Conservation (phyloP, 2,797 vertebrate genomes). For the Gambusia yucatana region DNA sequence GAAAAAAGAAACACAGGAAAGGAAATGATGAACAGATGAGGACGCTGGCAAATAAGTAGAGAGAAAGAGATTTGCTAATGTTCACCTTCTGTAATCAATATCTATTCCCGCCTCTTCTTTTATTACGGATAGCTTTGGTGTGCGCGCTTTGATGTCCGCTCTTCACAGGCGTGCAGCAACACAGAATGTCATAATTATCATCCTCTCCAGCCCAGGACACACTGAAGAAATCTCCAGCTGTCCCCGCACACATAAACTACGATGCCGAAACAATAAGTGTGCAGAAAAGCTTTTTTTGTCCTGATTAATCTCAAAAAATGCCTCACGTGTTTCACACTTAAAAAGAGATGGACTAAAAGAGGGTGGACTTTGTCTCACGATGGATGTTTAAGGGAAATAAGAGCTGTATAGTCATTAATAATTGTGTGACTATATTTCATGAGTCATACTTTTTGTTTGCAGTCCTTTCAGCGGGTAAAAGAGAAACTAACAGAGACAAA, state of each 20-base stretch:
- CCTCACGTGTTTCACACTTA: conserved; percentile 6
- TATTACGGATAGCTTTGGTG: conserved; percentile 72
- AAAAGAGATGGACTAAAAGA: not conserved
- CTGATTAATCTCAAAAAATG: conserved; percentile 16
- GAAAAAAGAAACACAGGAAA: conserved; percentile 25
- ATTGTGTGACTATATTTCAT: not conserved
- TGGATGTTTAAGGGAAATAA: not conserved
- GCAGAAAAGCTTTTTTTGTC: not conserved
- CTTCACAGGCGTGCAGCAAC: conserved; percentile 53
- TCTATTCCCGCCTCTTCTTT: conserved; percentile 71
- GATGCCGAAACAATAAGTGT: conserved; percentile 6
- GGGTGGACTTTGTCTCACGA: conserved; percentile 1
- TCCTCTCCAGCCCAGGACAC: conserved; percentile 48
- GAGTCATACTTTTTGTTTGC: not conserved
- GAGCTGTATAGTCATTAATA: not conserved
- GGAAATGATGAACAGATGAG: conserved; percentile 65
- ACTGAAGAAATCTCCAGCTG: conserved; percentile 45
- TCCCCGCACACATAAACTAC: conserved; percentile 37
- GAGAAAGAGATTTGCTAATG: conserved; percentile 76
- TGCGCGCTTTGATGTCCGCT: conserved; percentile 72
- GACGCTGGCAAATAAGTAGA: conserved; percentile 47
- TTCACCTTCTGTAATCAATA: conserved; percentile 76
- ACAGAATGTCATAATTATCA: conserved; percentile 67
- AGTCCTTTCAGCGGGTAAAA: not conserved
- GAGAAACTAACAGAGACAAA: not conserved